A percentile compares a stretch with the other conserved stretches of the same genome.
Evolutionary conservation across 1,140 invertebrate genomes (phyloP).

Genomic region (Dreissena polymorpha): DNA sequence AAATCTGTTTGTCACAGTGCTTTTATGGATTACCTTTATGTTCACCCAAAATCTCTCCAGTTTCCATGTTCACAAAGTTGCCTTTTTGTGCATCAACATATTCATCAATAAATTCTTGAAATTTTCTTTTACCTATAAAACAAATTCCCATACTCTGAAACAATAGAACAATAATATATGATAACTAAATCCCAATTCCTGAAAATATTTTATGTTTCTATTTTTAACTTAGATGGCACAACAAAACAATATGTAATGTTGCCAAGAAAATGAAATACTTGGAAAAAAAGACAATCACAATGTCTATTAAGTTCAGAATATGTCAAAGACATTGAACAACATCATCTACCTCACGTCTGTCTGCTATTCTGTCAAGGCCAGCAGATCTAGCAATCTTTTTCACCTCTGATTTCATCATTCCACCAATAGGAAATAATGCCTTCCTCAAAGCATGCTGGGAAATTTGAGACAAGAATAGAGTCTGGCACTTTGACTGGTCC

Average conservation of each 20-base stretch:
- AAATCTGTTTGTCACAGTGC: no score
- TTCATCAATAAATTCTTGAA: slow-evolving; percentile 83
- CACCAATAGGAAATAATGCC: slow-evolving; percentile 95
- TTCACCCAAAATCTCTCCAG: slow-evolving; percentile 86
- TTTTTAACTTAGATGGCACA: no score
- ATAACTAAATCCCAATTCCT: no score
- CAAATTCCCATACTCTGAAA: slow-evolving; percentile 95
- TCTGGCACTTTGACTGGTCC: slow-evolving; percentile 95
- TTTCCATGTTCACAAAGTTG: slow-evolving; percentile 92
- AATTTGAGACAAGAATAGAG: slow-evolving; percentile 95
- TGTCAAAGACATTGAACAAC: no score
- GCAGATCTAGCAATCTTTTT: slow-evolving; percentile 88
- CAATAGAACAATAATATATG: not conserved
- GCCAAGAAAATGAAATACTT: no score
- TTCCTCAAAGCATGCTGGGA: slow-evolving; percentile 87
- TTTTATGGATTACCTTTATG: slow-evolving; percentile 85
- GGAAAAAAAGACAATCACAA: no score
- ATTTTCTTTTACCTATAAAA: slow-evolving; percentile 90
- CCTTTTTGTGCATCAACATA: slow-evolving; percentile 91
- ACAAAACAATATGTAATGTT: no score
- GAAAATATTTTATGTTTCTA: no score
- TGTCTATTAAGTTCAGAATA: no score
- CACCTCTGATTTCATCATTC: slow-evolving; percentile 88
- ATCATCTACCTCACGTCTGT: slow-evolving; percentile 87
- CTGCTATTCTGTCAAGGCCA: slow-evolving; percentile 87